Percentiles rank a stretch among this genome's conserved stretches.
Conservation (phyloP, 2,888 invertebrate genomes). For the Harpagoxenus sublaevis region DNA sequence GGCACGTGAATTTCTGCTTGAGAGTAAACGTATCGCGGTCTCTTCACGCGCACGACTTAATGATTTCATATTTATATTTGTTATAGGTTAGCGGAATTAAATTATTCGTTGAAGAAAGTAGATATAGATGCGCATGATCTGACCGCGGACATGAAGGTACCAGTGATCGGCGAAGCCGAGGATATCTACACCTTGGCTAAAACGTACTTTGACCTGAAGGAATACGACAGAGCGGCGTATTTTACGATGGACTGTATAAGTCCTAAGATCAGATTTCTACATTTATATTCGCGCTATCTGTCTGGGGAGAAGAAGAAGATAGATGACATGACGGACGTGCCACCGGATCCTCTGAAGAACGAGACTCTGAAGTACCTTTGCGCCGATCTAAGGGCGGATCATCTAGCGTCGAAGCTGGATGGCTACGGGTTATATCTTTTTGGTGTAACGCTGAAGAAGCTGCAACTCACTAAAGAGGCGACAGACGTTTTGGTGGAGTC, state of each 20-base stretch:
- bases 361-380: constrained; percentile 87
- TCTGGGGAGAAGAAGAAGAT: constrained; percentile 96
- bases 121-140: constrained; percentile 88
- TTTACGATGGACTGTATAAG: constrained; percentile 91
- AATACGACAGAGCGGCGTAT: constrained; percentile 95
- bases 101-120: constrained; percentile 91
- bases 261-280: constrained; percentile 92
- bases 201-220: constrained; percentile 95
- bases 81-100: constrained; percentile 92
- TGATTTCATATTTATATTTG: not conserved
- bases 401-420: constrained; percentile 90
- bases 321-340: constrained; percentile 93
- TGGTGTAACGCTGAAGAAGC: constrained; percentile 95
- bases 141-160: constrained; percentile 84
- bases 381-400: constrained; percentile 88
- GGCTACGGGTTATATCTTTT: constrained; percentile 96
- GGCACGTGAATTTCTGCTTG: constrained; percentile 86
- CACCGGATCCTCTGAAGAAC: constrained; percentile 88
- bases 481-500: constrained; percentile 93
- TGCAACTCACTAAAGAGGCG: constrained; percentile 93
- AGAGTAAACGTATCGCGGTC: not conserved
- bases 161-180: constrained; percentile 89
- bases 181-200: constrained; percentile 93
- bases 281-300: constrained; percentile 95
- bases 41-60: not conserved